phyloP scores from a whole-genome alignment of 2,888 invertebrate species.

The Spisula solida region DNA sequence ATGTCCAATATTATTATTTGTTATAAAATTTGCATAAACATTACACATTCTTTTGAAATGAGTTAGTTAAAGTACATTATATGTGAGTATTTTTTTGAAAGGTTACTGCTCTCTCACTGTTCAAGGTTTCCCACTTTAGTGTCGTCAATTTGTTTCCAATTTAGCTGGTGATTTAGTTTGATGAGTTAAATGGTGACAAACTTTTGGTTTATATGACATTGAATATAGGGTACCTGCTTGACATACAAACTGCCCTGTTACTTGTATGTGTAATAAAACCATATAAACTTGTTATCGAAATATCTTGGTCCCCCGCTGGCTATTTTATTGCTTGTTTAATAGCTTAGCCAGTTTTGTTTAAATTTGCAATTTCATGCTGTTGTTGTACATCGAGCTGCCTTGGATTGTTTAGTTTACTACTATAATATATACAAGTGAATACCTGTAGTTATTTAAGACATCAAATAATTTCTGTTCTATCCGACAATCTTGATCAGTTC shows the following conservation, averaged over 20 bases:
- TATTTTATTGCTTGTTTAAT: conserved; percentile 11
- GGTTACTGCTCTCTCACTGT: background rate
- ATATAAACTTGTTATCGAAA: conserved; percentile 1
- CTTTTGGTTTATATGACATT: background rate
- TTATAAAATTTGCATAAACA: background rate
- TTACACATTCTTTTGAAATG: background rate
- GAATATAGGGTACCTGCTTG: conserved; percentile 11
- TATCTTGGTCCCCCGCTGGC: background rate
- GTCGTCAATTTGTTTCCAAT: background rate
- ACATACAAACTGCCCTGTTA: background rate
- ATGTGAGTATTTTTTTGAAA: conserved; percentile 14
- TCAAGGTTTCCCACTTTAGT: background rate
- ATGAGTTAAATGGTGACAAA: conserved; percentile 10
- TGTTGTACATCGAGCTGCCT: background rate
- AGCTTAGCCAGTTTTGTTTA: conserved; percentile 2
- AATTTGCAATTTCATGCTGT: background rate
- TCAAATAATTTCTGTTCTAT: no score
- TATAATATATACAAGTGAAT: background rate
- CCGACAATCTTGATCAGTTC: no score
- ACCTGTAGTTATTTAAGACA: no score
- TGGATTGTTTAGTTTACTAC: background rate
- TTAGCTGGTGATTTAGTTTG: conserved; percentile 17
- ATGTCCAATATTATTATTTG: conserved; percentile 1
- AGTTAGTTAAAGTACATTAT: background rate
- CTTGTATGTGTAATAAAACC: background rate